These are phyloP conservation scores for Lepus oiostolus DNA, from an alignment of 2,797 vertebrate species.

Conservation along the genomic window DNA sequence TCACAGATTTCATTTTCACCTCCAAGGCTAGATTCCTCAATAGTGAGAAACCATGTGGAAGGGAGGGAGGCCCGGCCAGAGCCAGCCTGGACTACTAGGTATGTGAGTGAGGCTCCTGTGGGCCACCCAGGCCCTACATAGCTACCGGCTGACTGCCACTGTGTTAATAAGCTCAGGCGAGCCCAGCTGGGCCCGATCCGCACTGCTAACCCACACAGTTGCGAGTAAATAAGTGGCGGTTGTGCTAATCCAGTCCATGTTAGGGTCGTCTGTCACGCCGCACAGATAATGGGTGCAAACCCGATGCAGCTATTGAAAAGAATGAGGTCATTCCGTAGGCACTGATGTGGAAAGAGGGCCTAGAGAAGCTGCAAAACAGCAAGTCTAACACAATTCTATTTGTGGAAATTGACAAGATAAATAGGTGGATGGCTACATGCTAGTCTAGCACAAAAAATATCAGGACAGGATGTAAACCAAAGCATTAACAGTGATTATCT, in stretches of 20 bases:
- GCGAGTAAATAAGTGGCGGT: background rate
- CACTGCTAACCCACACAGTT: background rate
- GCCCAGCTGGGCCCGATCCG: background rate
- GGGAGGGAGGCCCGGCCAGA: background rate
- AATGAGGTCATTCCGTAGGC: background rate
- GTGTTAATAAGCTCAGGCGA: background rate
- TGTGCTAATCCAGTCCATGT: background rate
- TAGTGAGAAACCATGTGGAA: background rate
- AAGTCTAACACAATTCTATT: background rate
- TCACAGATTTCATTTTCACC: background rate
- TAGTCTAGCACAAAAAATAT: conserved; percentile 40
- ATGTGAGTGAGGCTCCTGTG: background rate
- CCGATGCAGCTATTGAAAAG: background rate
- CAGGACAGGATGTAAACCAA: conserved; percentile 35
- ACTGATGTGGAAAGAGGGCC: background rate
- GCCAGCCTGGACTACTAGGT: background rate
- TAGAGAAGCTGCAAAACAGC: background rate
- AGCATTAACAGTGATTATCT: conserved; percentile 41
- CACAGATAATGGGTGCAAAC: background rate
- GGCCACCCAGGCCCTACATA: background rate
- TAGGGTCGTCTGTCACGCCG: background rate
- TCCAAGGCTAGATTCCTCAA: conserved; percentile 2
- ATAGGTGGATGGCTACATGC: background rate
- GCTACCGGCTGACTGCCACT: background rate
- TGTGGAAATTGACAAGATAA: background rate